Evolutionary conservation across 2,888 invertebrate species (phyloP), one percentile per base, ranked within the genome.

Genomic region (Chirona hameri): DNA sequence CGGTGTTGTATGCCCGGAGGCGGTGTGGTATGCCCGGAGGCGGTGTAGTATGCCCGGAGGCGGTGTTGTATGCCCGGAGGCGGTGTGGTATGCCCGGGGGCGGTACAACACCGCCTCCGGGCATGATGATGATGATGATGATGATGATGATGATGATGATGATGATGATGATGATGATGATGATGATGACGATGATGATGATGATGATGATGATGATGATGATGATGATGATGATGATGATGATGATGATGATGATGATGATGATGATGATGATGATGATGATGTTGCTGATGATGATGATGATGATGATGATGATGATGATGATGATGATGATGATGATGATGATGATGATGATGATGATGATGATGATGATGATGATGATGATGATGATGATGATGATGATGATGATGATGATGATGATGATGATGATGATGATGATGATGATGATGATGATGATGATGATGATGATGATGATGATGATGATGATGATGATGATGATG

Each of bases 151-250:
- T 65, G 21, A 65, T 65, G 65, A 65, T 65, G 21, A 65, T 65
- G 65, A 65, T 65, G 65, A 65, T 65, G 65, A 65, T 65, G 21
- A 65, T 65, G 65, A 65, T 65, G 21, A 65, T 65, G 65, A 65
- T 65, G 65, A 65, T 65, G n/a, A 65, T 65, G 65, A 65, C n/a
- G 65, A 65, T 65, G 65, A 65, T 65, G 65, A 65, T 65, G 65
- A 65, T 65, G n/a, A 65, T 65, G 65, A 65, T 65, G 65, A 65
- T 65, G n/a, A 65, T 65, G 65, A 65, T 65, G 65, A 65, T 65
- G 65, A 65, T 65, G 65, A 65, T 65, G 65, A 65, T 65, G 65
- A 65, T 65, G 65, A 65, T 65, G 65, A 65, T 65, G 65, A 65
- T 65, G 65, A 65, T 65, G 65, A 65, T 65, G 65, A 65, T 65